Evolutionary conservation across 2,797 vertebrate species (phyloP), one percentile per base, ranked within the genome.

Genomic region (Chloroceryle amazona): DNA sequence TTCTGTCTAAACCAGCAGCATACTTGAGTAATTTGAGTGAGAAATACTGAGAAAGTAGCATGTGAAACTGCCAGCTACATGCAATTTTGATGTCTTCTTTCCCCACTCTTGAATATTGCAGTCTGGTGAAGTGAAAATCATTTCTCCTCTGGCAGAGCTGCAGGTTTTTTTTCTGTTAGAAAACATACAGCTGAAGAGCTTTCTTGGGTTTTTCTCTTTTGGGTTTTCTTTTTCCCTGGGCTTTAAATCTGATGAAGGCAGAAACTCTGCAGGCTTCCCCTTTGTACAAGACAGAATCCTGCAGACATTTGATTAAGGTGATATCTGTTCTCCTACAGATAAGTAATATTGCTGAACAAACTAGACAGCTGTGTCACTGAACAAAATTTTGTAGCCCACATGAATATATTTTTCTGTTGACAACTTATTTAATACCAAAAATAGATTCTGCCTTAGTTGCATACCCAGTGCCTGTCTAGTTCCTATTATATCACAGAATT

Each of bases 31-130:
- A 80, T 62, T 76, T 57, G 51, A 76, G 37, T 41, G 39, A 95
- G 54, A 79, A 89, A 76, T 46, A 73, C 20, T 49, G 73, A 91
- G 41, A 68, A 78, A 83, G 51, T 39, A 81, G 44, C 35, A 71
- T 22, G 39, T 60, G 81, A 86, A 81, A 85, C 89, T 94, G 67
- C 15, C 81, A 94, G 85, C 75, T 78, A 67, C 75, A 82, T n/a
- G 52, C 60, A 89, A 61, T 60, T 96, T 97, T 85, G 71, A 90
- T 96, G 71, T 76, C 78, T 93, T 85, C 31, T 91, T 93, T 70
- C 78, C 79, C 58, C 37, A 19, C 31, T 81, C 67, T 52, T 76
- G 37, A 95, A 94, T 75, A 85, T 18, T 86, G 41, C 55, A 90
- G 89, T 62, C 61, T 81, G 72, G 66, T 89, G 80, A 89, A 90